Evolutionary conservation across 2,113 vertebrate genomes (phyloP).

Genomic region (Cacatua alba): DNA sequence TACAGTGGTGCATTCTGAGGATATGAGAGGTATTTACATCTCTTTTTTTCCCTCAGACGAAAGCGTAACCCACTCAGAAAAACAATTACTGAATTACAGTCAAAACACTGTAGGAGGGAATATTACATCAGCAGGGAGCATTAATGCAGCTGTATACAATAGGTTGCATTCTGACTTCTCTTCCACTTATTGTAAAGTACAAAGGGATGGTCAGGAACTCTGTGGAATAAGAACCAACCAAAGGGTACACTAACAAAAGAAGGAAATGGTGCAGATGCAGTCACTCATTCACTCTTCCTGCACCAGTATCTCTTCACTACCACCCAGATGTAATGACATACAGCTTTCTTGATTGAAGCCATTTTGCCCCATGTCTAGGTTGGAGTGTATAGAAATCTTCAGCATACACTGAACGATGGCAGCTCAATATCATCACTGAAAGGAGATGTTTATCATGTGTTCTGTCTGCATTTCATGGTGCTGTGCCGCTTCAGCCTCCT

Average conservation of each 20-base stretch:
- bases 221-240: not conserved
- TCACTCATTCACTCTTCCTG: not conserved
- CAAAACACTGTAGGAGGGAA: conserved; percentile 37
- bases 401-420: not conserved
- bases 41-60: not conserved
- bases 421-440: not conserved
- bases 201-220: conserved; percentile 11
- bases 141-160: not conserved
- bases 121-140: conserved; percentile 4
- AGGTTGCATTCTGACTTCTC: not conserved
- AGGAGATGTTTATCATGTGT: not conserved
- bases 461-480: not conserved
- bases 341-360: not conserved
- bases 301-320: not conserved
- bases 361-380: not conserved
- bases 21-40: not conserved
- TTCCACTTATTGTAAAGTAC: conserved; percentile 17
- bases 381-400: not conserved
- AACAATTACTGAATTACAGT: conserved; percentile 30
- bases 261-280: not conserved
- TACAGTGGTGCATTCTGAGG: not conserved
- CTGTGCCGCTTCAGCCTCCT: not conserved
- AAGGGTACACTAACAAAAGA: not conserved
- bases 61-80: conserved; percentile 24
- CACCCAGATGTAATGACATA: not conserved